phyloP scores from a whole-genome alignment of 2,113 vertebrate species.

The Ciconia boyciana region DNA sequence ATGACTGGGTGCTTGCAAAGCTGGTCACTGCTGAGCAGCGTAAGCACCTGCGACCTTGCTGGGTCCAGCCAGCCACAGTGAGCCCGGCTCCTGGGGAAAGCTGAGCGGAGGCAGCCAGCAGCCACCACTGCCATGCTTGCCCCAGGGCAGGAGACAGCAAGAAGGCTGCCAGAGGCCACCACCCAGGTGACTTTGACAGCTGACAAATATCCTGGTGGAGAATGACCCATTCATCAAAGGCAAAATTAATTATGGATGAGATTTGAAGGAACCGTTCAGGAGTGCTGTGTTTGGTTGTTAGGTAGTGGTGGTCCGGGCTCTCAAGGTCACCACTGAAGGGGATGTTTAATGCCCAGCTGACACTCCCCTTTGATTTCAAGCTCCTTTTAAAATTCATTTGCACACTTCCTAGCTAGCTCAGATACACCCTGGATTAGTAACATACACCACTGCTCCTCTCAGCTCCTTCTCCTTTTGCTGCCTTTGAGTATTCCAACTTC shows the following conservation, averaged over 20 bases:
- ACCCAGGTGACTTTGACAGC: slow-evolving; percentile 13
- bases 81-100: neutral
- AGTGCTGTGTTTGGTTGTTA: slow-evolving; percentile 5
- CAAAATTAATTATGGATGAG: slow-evolving; percentile 53
- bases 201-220: slow-evolving; percentile 33
- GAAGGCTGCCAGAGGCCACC: slow-evolving; percentile 4
- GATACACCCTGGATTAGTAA: neutral
- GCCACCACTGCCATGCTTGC: neutral
- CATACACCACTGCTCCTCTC: neutral
- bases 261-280: neutral
- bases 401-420: neutral
- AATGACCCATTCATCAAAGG: slow-evolving; percentile 35
- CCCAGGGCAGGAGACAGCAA: neutral
- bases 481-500: neutral
- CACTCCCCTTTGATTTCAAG: slow-evolving; percentile 41
- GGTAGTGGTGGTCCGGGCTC: neutral
- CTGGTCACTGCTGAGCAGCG: neutral
- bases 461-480: neutral
- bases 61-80: neutral
- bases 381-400: slow-evolving; percentile 42
- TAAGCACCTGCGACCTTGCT: neutral
- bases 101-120: neutral
- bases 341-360: slow-evolving; percentile 27
- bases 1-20: neutral
- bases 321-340: slow-evolving; percentile 14